A percentile compares a stretch with the other conserved stretches of the same genome.
Evolutionary conservation across 2,888 invertebrate species (phyloP).

Genomic region (Coremacera marginata): DNA sequence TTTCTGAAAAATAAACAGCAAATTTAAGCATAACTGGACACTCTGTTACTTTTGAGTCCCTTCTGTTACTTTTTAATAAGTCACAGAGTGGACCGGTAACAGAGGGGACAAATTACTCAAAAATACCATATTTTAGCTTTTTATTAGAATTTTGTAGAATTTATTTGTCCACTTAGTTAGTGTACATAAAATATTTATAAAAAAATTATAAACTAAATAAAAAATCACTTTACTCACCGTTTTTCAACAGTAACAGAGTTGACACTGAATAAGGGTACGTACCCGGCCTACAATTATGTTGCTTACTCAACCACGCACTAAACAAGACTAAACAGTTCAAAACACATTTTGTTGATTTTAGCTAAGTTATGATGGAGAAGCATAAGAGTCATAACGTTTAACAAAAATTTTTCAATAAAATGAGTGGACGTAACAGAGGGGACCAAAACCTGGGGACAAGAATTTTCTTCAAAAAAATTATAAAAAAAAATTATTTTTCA

Average conservation of each 20-base stretch:
- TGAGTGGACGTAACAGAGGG: conserved; percentile 35
- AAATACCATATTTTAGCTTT: conserved; percentile 38
- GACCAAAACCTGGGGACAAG: conserved; percentile 31
- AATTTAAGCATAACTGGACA: conserved; percentile 35
- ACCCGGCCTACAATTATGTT: conserved; percentile 38
- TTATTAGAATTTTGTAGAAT: conserved; percentile 35
- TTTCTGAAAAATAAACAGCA: conserved; percentile 22
- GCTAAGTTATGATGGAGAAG: conserved; percentile 38
- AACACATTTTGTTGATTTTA: conserved; percentile 38
- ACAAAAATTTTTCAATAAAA: conserved; percentile 34
- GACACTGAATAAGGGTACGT: conserved; percentile 36
- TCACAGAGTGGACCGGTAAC: conserved; percentile 24
- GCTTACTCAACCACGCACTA: conserved; percentile 37
- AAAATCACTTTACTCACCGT: conserved; percentile 38
- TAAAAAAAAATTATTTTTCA: conserved; percentile 36
- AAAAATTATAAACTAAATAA: neutral
- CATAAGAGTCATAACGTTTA: conserved; percentile 36
- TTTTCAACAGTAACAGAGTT: conserved; percentile 9
- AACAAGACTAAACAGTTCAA: conserved; percentile 37
- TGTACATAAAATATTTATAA: conserved; percentile 36
- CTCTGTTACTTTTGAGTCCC: conserved; percentile 23
- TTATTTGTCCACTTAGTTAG: conserved; percentile 30
- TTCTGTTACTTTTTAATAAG: conserved; percentile 1
- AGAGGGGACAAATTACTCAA: conserved; percentile 35
- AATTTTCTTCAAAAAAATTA: conserved; percentile 36